Base-by-base conservation (phyloP, 2,797 vertebrate species). In the Notolabrus celidotus region DNA sequence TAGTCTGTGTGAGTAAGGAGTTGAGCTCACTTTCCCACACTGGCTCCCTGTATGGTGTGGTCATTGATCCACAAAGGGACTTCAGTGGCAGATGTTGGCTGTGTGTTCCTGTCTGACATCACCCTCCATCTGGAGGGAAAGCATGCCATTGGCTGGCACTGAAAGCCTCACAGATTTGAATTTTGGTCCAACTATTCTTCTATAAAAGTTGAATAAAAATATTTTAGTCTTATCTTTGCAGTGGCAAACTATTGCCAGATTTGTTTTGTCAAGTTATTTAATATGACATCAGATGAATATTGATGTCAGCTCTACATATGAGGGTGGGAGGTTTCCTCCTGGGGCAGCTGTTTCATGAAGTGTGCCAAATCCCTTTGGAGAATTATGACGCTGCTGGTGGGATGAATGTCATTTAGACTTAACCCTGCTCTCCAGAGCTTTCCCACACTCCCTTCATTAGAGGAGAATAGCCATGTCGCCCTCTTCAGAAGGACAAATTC, bases 1-100 rank as follows among this genome's bases (percentile, higher is more conserved):
- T 52, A 8, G 25, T 80, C 59, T 20, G 62, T 67, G 86, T 73
- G 79, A 71, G 74, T 33, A 77, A 23, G 10, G 53, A 10, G 78
- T 46, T 45, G 83, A 87, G 78, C 74, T 64, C 71, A 89, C 62
- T 77, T 91, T 91, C 88, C 82, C 88, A 89, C 89, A 90, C 80
- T 73, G 56, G 78, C 67, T 84, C 67, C 52, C 69, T 66, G 81
- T 66, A 67, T 79, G 70, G 23, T 80, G 67, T 57, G 71, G 57
- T 87, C 71, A 66, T 43, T 70, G 58, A 27, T 65, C 67, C 12
- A 84, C 79, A 88, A 87, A 90, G 70, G 68, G 54, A 77, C 39
- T n/a, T 56, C 49, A 23, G 60, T 84, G 78, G 77, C 68, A 74
- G 73, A 82, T 50, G 47, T 75, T 82, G 71, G 60, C 46, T 69